Evolutionary conservation across 2,113 vertebrate species (phyloP).

Genomic region (Coptodon rendalli): DNA sequence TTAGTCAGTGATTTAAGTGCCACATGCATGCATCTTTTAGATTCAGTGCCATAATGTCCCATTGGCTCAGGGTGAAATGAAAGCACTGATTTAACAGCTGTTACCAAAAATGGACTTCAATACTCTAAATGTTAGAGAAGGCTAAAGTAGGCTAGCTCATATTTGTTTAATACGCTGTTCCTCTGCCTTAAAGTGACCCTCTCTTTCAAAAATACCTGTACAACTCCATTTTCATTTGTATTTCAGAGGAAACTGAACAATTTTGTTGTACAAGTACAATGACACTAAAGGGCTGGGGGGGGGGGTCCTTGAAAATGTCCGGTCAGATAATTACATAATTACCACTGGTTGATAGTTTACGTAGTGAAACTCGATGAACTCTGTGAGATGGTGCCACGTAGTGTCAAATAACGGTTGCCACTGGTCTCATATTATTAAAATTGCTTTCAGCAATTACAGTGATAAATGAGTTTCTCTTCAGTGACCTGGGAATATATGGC

Average conservation of each 20-base stretch:
- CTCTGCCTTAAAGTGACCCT: background rate
- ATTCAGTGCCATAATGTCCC: background rate
- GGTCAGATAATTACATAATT: background rate
- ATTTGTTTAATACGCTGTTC: conserved; percentile 6
- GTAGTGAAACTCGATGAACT: background rate
- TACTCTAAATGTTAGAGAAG: background rate
- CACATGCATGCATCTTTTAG: background rate
- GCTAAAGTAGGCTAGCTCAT: background rate
- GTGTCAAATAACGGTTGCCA: background rate
- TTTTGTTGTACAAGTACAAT: background rate
- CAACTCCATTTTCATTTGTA: background rate
- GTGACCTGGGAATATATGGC: background rate
- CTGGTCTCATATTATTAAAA: background rate
- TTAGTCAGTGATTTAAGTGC: background rate
- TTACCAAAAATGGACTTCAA: background rate
- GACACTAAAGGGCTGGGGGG: background rate
- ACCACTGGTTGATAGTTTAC: background rate
- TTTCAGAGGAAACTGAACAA: background rate
- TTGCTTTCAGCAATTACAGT: background rate
- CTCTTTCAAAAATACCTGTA: background rate
- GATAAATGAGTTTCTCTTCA: background rate
- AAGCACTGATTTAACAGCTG: background rate
- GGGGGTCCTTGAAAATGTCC: background rate
- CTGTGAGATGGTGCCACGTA: background rate
- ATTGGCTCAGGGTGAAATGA: background rate